Conservation (phyloP, 1,140 invertebrate genomes). For the Theocolax elegans region DNA sequence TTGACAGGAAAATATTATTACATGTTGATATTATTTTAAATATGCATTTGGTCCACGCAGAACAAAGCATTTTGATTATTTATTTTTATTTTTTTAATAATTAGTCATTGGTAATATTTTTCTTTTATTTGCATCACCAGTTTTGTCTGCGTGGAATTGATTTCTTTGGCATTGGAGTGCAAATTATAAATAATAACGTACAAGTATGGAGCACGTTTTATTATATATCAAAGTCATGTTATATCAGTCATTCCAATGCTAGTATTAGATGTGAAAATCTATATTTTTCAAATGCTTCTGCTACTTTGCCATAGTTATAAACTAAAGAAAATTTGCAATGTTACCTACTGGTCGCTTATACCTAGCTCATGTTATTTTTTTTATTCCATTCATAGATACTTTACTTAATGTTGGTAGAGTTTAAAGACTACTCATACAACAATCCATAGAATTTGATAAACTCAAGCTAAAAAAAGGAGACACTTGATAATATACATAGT, state of each 20-base stretch:
- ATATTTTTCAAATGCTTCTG: conserved; percentile 32
- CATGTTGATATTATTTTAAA: conserved; percentile 1
- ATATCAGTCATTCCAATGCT: conserved; percentile 17
- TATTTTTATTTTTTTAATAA: neutral
- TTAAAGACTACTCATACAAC: neutral
- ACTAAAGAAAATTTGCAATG: conserved; percentile 9
- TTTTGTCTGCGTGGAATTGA: conserved; percentile 29
- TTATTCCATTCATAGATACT: conserved; percentile 20
- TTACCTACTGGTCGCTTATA: conserved; percentile 25
- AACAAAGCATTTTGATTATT: neutral
- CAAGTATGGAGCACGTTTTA: neutral
- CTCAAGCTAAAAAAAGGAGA: no score
- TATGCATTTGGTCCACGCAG: conserved; percentile 14
- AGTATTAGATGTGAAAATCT: conserved; percentile 29
- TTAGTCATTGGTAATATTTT: neutral
- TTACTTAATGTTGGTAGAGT: neutral
- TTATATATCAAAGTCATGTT: neutral
- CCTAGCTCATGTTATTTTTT: conserved; percentile 27
- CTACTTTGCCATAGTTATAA: conserved; percentile 30
- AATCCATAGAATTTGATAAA: neutral
- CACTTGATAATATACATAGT: no score
- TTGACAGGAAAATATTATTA: conserved; percentile 25
- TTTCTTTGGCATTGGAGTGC: conserved; percentile 22
- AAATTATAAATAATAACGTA: neutral
- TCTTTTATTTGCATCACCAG: neutral